These are phyloP conservation scores for Seira musarum DNA, from an alignment of 2,888 invertebrate genomes.

Conservation along the genomic window DNA sequence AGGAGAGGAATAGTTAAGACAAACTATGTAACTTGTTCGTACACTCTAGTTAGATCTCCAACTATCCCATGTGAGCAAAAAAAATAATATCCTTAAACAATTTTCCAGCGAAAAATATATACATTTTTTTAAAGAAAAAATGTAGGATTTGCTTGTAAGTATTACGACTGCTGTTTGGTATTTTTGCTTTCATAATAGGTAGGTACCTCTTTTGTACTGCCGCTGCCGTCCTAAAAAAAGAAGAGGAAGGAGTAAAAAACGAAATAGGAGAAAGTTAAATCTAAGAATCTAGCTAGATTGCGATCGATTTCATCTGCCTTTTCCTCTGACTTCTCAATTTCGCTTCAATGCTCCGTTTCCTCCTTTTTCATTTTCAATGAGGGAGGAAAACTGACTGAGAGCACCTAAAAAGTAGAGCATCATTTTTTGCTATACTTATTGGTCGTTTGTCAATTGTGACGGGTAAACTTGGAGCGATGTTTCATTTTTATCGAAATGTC, in stretches of 20 bases:
- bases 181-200: too few species aligned
- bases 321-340: neutral
- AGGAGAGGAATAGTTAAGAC: neutral
- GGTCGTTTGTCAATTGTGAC: constrained; percentile 7
- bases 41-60: neutral
- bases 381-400: too few species aligned
- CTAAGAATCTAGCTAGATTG: constrained; percentile 26
- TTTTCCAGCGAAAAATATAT: too few species aligned
- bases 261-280: constrained; percentile 4
- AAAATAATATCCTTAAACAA: neutral
- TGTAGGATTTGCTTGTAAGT: neutral
- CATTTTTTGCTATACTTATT: neutral
- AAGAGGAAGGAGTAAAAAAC: neutral
- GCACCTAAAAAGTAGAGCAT: too few species aligned
- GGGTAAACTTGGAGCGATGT: neutral
- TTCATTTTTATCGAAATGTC: constrained; percentile 3
- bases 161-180: too few species aligned
- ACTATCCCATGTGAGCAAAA: neutral
- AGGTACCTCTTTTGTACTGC: too few species aligned
- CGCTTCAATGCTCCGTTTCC: too few species aligned
- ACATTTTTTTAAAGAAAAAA: constrained; percentile 4
- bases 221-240: neutral
- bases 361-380: too few species aligned
- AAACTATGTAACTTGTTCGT: neutral
- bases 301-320: constrained; percentile 27